phyloP scores from a whole-genome alignment of 2,113 vertebrate genomes.

The Pongo pygmaeus region DNA sequence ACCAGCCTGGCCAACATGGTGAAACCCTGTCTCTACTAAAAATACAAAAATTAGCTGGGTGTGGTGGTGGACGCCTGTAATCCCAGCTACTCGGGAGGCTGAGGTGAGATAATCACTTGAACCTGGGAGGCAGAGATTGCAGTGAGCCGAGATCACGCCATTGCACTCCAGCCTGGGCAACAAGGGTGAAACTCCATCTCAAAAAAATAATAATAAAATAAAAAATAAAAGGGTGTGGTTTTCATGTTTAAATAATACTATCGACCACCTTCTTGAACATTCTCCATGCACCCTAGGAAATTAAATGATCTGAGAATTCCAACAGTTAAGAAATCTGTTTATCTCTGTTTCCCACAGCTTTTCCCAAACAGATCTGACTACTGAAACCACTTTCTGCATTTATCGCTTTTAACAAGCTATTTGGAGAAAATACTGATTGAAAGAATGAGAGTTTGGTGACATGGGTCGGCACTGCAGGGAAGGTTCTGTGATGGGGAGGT shows the following conservation, averaged over 20 bases:
- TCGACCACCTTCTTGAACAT: neutral
- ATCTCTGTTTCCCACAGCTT: constrained; percentile 42
- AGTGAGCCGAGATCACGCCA: too few species aligned
- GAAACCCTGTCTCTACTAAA: too few species aligned
- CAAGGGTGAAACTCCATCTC: too few species aligned
- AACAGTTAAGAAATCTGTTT: constrained; percentile 24
- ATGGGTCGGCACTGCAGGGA: neutral
- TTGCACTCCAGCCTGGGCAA: too few species aligned
- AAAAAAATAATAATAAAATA: too few species aligned
- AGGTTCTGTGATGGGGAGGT: neutral
- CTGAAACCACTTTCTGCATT: neutral
- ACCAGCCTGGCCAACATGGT: too few species aligned
- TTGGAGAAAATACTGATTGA: neutral
- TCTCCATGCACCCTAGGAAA: neutral
- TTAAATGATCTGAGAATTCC: constrained; percentile 20
- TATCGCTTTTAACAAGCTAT: neutral
- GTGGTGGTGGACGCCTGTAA: too few species aligned
- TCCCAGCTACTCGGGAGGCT: too few species aligned
- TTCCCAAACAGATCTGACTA: neutral
- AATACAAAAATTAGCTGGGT: too few species aligned
- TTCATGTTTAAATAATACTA: neutral
- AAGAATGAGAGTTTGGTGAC: neutral
- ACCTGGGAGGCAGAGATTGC: too few species aligned
- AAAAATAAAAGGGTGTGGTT: neutral
- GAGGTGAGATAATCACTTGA: too few species aligned